These are phyloP conservation scores for Enteromius thamalakanensis DNA, from an alignment of 2,797 vertebrate species.

Conservation along the genomic window DNA sequence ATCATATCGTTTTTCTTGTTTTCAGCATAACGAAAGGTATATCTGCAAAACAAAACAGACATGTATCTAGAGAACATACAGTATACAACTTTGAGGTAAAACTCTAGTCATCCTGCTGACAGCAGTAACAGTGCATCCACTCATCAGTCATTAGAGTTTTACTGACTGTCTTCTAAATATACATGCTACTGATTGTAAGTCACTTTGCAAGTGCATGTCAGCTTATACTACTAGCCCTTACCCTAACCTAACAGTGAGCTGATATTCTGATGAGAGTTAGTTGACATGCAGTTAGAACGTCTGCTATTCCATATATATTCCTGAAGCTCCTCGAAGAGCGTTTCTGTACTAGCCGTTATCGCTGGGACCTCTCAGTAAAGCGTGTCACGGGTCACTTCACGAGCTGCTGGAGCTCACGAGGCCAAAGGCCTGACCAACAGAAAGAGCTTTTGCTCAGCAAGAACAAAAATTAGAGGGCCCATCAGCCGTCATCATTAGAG, in stretches of 20 bases:
- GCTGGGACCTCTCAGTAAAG: background rate
- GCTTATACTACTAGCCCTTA: background rate
- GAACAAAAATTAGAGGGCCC: constrained; percentile 24
- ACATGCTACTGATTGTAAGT: background rate
- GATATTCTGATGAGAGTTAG: background rate
- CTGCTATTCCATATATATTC: background rate
- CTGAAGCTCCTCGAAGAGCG: background rate
- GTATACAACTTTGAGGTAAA: background rate
- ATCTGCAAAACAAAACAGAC: background rate
- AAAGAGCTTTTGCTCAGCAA: constrained; percentile 23
- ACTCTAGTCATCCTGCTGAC: background rate
- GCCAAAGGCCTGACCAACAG: background rate
- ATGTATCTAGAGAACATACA: background rate
- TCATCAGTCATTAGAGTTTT: background rate
- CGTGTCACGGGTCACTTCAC: background rate
- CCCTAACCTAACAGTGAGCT: background rate
- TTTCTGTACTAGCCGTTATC: background rate
- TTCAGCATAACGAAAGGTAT: background rate
- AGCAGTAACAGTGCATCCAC: background rate
- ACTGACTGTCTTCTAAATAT: background rate
- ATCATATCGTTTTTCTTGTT: background rate
- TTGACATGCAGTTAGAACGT: background rate
- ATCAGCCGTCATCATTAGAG: constrained; percentile 83
- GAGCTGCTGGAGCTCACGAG: background rate
- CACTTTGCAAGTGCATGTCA: background rate